Base-by-base conservation (phyloP, 2,113 vertebrate species). In the Numenius arquata region DNA sequence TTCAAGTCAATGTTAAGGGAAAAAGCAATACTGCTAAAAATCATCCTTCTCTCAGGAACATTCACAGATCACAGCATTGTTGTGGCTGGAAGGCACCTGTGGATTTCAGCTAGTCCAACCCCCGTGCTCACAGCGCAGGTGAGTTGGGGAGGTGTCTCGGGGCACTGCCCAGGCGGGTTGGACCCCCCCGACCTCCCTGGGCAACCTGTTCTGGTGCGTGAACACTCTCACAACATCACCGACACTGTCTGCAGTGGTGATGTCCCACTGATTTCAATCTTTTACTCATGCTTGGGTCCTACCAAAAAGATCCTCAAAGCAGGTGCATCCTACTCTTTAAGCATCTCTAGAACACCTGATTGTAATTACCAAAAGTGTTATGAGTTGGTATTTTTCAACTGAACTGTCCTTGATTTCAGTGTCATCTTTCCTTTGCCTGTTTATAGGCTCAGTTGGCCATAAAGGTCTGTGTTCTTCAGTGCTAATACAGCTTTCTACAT, bases 211-310 rank as follows among this genome's bases (percentile, higher is more conserved):
- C 56, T 36, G 38, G 6, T 14, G 5, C 0, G 0, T 5, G 12
- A 40, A 62, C 32, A 52, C 23, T 36, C 50, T 56, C 56, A 21
- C 11, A 18, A 8, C 0, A 3, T 22, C 41, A 47, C 48, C 2
- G 8, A 34, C 34, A n/a, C 0, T 0, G 2, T 26, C 2, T 36
- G 30, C 22, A 52, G 22, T 14, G 15, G 7, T 27, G 41, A 30
- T 8, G 5, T 14, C 18, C 9, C 40, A 48, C 29, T 15, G 16
- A 14, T 68, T 32, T 41, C 61, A 15, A 13, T 9, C 40, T 59
- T 58, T 32, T 20, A 53, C 12, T 34, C 36, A 2, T 67, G 53
- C 53, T 47, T 58, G 36, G 10, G n/a, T 70, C 27, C 27, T 17
- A 70, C 25, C n/a, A 59, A 65, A 68, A 74, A 38, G 23, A 30